These are phyloP conservation scores for Drosophila jambulina DNA, from an alignment of 1,140 invertebrate species.

Conservation along the genomic window DNA sequence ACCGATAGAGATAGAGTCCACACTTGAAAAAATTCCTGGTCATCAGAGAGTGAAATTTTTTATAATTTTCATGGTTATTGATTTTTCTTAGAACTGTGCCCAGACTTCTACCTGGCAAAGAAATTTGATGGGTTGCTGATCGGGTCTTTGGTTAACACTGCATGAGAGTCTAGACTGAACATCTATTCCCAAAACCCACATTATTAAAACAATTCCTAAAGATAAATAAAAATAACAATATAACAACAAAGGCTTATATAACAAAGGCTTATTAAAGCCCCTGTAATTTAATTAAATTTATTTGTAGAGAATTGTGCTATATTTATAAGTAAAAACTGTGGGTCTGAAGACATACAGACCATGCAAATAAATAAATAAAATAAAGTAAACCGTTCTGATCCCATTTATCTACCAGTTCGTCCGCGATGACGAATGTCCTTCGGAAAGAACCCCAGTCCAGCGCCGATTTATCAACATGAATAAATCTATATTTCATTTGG, in stretches of 20 bases:
- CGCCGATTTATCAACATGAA: constrained; percentile 60
- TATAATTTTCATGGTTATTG: not conserved
- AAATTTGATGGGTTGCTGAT: not conserved
- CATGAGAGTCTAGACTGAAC: too few relatives aligned
- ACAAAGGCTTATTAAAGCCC: not conserved
- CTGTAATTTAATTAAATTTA: not conserved
- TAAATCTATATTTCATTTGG: constrained; percentile 68
- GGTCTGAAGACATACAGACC: not conserved
- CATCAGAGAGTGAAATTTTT: not conserved
- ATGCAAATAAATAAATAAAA: not conserved
- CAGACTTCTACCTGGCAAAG: not conserved
- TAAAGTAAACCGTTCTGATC: not conserved
- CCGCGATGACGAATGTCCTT: constrained; percentile 7
- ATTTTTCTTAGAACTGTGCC: not conserved
- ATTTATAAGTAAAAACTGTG: not conserved
- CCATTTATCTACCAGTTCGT: not conserved
- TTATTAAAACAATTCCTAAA: not conserved
- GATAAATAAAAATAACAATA: not conserved
- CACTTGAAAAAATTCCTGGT: not conserved
- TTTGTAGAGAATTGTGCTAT: not conserved
- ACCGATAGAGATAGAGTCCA: not conserved
- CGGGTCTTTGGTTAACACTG: not conserved
- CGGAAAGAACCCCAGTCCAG: not conserved
- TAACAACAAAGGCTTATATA: too few relatives aligned
- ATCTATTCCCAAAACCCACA: too few relatives aligned